Conservation (phyloP, 2,113 vertebrate species). For the Excalfactoria chinensis region DNA sequence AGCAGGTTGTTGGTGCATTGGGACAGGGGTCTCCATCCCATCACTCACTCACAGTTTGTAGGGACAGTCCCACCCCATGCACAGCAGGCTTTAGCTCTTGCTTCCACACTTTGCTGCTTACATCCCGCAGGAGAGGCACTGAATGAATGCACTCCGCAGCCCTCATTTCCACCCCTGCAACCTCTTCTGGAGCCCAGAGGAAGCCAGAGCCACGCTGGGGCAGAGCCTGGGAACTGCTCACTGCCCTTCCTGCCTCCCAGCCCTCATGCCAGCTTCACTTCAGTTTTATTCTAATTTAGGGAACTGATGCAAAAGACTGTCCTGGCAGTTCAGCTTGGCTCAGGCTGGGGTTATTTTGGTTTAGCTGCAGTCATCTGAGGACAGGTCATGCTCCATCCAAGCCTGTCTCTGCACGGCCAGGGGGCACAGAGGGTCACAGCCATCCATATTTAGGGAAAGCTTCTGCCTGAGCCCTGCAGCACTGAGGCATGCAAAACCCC, state of each 20-base stretch:
- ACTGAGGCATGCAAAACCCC: fast-evolving
- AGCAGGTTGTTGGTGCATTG: fast-evolving
- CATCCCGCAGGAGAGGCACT: neutral
- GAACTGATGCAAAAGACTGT: conserved; percentile 63
- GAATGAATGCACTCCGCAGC: neutral
- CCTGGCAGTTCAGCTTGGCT: conserved; percentile 37
- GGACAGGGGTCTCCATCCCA: fast-evolving
- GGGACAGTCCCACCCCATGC: fast-evolving
- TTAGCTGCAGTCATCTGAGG: conserved; percentile 55
- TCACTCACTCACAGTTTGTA: neutral
- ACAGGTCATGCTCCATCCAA: neutral
- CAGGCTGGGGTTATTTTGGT: conserved; percentile 27
- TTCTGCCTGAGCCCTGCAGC: neutral
- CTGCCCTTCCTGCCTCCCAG: conserved; percentile 52
- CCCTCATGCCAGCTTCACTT: conserved; percentile 30
- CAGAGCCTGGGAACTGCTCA: conserved; percentile 23
- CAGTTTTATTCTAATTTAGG: conserved; percentile 65
- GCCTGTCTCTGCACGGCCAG: neutral
- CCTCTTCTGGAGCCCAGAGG: fast-evolving
- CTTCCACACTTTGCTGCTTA: neutral
- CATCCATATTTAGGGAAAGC: neutral
- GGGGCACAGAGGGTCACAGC: neutral
- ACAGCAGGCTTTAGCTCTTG: neutral
- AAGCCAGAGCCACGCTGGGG: fast-evolving
- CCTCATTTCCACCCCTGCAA: neutral